These are phyloP conservation scores for Macrotus californicus DNA, from an alignment of 2,113 vertebrate species.

Conservation along the genomic window DNA sequence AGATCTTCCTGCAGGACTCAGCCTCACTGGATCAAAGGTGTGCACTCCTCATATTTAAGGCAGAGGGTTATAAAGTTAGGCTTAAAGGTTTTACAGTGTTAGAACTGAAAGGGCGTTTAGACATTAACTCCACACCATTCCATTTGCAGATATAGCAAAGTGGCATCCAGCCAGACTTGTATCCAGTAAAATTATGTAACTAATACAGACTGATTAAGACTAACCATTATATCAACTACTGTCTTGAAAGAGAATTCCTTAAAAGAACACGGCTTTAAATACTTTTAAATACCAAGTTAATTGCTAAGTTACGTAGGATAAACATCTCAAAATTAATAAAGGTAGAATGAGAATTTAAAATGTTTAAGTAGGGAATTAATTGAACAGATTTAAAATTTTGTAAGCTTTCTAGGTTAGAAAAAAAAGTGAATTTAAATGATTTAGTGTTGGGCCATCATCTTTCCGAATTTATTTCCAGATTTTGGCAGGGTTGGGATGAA, in stretches of 20 bases:
- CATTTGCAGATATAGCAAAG: not conserved
- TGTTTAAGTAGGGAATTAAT: not conserved
- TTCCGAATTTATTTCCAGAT: not conserved
- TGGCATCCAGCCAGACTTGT: not conserved
- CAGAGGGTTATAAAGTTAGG: not conserved
- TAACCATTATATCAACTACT: not conserved
- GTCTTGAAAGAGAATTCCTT: conserved; percentile 11
- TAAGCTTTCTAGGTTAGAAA: not conserved
- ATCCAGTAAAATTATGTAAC: not conserved
- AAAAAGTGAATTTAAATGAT: not conserved
- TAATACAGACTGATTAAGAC: not conserved
- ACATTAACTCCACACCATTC: not conserved
- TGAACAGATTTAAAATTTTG: not conserved
- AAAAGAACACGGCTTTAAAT: not conserved
- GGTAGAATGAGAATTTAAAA: not conserved
- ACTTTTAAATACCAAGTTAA: not conserved
- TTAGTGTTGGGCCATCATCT: not conserved
- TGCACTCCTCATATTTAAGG: not conserved
- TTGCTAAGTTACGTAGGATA: conserved; percentile 8
- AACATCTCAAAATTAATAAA: not conserved
- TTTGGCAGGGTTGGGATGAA: not conserved
- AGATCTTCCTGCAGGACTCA: not conserved
- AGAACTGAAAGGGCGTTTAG: not conserved
- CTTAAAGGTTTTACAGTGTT: not conserved
- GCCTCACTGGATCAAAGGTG: not conserved